A percentile compares a stretch with the other conserved stretches of the same genome.
phyloP scores from a whole-genome alignment of 1,140 invertebrate genomes.

The Phymastichus coffea region DNA sequence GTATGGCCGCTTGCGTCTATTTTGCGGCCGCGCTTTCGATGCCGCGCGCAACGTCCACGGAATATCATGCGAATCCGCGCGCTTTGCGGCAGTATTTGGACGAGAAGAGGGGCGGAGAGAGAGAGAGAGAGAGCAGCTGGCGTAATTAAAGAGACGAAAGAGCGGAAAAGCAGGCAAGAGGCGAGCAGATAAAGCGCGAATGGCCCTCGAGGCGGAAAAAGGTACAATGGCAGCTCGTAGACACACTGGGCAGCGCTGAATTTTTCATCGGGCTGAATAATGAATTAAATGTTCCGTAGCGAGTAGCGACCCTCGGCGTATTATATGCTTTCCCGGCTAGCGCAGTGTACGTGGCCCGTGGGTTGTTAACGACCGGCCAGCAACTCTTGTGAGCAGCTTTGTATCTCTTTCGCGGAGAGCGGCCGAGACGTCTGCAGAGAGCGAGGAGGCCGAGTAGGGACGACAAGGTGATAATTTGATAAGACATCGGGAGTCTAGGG shows the following conservation, averaged over 20 bases:
- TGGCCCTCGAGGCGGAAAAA: conserved; percentile 4
- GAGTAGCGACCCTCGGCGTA: conserved; percentile 32
- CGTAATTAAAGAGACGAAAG: conserved; percentile 21
- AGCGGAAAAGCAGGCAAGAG: background rate
- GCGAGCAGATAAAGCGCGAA: background rate
- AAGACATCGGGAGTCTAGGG: conserved; percentile 54
- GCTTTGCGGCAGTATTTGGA: no score
- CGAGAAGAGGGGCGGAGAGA: background rate
- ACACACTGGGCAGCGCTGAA: no score
- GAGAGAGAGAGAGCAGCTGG: conserved; percentile 29
- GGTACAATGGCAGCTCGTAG: no score
- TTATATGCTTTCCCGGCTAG: background rate
- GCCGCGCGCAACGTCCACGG: no score
- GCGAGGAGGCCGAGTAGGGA: conserved; percentile 26
- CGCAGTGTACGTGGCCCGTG: conserved; percentile 30
- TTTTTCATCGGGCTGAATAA: conserved; percentile 54
- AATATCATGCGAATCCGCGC: no score
- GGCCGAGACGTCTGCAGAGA: no score
- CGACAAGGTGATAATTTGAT: conserved; percentile 57
- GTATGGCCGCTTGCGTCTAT: no score
- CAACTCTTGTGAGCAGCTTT: conserved; percentile 38
- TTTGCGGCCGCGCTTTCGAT: no score
- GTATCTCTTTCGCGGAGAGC: no score
- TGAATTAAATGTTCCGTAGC: conserved; percentile 55
- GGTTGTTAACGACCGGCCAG: conserved; percentile 53